A percentile compares a stretch with the other conserved stretches of the same genome.
phyloP scores from a whole-genome alignment of 2,797 vertebrate species.

The Semotilus atromaculatus region DNA sequence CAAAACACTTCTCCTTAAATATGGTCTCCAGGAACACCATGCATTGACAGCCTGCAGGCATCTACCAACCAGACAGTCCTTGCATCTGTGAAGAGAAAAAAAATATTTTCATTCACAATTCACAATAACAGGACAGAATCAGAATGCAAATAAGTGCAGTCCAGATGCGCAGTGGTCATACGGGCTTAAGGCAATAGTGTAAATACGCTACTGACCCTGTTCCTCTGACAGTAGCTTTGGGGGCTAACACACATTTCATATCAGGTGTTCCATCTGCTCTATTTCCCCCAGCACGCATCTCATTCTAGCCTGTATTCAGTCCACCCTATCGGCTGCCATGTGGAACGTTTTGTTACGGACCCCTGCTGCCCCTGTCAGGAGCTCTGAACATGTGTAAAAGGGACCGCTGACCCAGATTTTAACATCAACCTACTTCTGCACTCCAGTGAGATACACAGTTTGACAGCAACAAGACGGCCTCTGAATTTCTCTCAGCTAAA shows the following conservation, averaged over 20 bases:
- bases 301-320: constrained; percentile 34
- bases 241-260: constrained; percentile 36
- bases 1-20: constrained; percentile 76
- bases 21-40: constrained; percentile 72
- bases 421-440: constrained; percentile 61
- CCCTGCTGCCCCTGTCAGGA: constrained; percentile 61
- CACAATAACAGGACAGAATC: neutral
- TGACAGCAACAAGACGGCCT: constrained; percentile 41
- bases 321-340: constrained; percentile 39
- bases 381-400: constrained; percentile 62
- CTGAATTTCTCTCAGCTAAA: neutral
- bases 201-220: constrained; percentile 1
- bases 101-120: neutral
- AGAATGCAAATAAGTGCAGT: neutral
- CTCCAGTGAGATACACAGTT: constrained; percentile 47
- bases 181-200: neutral
- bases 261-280: constrained; percentile 52
- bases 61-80: constrained; percentile 87
- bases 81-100: constrained; percentile 83
- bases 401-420: constrained; percentile 76
- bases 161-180: neutral
- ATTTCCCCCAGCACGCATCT: constrained; percentile 28
- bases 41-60: constrained; percentile 80
- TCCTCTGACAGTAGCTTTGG: constrained; percentile 29
- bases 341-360: constrained; percentile 55